phyloP scores from a whole-genome alignment of 64 coral and sea anemone genomes.

The Stylophora pistillata region DNA sequence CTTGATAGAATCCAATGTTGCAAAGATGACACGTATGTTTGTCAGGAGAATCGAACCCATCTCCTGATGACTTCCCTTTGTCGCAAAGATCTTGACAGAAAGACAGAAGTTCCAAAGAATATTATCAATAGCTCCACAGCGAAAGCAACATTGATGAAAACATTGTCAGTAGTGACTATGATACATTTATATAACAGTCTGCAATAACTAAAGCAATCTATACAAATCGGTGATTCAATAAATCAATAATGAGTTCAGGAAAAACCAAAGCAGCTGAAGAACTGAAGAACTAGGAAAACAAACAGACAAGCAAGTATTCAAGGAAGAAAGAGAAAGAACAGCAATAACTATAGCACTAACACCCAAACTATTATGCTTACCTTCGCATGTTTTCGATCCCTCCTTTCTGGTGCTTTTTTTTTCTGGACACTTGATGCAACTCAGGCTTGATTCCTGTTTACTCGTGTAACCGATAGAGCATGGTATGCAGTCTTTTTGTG shows the following conservation, averaged over 20 bases:
- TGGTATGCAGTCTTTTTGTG: conserved; percentile 8
- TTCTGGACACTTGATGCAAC: not conserved
- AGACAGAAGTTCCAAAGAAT: not conserved
- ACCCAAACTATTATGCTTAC: not conserved
- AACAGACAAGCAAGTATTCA: no score
- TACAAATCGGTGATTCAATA: no score
- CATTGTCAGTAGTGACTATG: no score
- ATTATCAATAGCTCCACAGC: no score
- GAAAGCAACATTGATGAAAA: no score
- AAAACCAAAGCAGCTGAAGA: no score
- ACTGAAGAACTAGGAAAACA: no score
- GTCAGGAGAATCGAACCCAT: conserved; percentile 47
- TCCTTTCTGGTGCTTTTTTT: not conserved
- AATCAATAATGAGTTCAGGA: no score
- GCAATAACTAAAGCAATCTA: no score
- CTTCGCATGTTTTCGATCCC: conserved; percentile 4
- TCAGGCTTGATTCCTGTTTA: not conserved
- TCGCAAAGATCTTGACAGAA: conserved; percentile 25
- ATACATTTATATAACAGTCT: no score
- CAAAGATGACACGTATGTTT: conserved; percentile 24
- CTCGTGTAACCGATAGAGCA: not conserved
- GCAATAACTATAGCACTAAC: no score
- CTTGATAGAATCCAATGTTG: conserved; percentile 45
- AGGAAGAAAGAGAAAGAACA: no score
- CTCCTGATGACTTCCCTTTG: conserved; percentile 22